Evolutionary conservation across 2,888 invertebrate genomes (phyloP), one percentile per base, ranked within the genome.

Genomic region (Harpalus rufipes): DNA sequence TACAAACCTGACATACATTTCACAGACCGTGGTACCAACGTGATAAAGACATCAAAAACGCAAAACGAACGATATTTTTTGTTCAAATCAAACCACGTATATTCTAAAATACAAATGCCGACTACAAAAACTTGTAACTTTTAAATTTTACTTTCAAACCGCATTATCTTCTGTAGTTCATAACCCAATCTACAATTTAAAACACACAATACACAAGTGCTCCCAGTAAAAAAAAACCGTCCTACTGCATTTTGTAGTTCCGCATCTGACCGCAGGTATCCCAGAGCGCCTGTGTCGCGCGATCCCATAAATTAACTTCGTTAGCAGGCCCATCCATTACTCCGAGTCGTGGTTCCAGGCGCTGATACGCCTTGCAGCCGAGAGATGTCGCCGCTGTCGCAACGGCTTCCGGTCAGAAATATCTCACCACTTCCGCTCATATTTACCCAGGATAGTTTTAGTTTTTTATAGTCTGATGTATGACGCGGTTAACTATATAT

Each of bases 381-480:
- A 44, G 72, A 74, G 72, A 74, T 74, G 72, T 74, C 72, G 72
- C 72, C 41, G 44, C 44, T 72, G 65, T 65, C 68, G 72, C 72
- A 41, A n/a, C 25, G 32, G 25, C 72, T 74, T 74, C 72, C 72
- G 72, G 72, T 74, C 72, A 74, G 72, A 44, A 74, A 74, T 74
- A 74, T 74, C 72, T 74, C 72, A 44, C 72, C 72, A 74, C 72
- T 74, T 74, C 72, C 72, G 72, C 8, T 74, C 41, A 74, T 74
- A 74, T 74, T 74, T 74, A 74, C 72, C 72, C 41, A 44, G 18
- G 72, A 74, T 74, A 74, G 72, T 74, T 74, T 44, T 74, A 74
- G 72, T 74, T 74, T 74, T 68, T 74, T 74, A 16, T 4, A 7
- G 68, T 32, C 68, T 74, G 72, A 74, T 74, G 72, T 74, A 74